Conservation (phyloP, 2,888 invertebrate species). For the Quadriops clusia region DNA sequence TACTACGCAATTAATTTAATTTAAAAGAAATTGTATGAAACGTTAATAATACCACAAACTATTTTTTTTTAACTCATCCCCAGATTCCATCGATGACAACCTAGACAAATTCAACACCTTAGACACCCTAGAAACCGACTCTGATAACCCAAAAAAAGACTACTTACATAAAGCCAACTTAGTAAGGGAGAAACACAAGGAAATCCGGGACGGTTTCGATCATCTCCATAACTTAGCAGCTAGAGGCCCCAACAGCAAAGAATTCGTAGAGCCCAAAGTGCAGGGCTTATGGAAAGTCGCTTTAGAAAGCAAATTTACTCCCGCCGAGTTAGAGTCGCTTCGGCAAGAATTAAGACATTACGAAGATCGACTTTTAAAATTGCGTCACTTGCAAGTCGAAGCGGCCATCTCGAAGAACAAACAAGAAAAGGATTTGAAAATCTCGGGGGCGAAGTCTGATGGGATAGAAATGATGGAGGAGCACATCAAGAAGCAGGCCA, state of each 20-base stretch:
- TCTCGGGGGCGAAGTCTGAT: constrained; percentile 51
- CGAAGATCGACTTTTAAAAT: constrained; percentile 72
- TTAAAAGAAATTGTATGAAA: too few species aligned
- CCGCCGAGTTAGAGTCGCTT: constrained; percentile 70
- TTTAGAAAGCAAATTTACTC: constrained; percentile 63
- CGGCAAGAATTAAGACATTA: constrained; percentile 80
- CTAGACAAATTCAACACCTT: constrained; percentile 62
- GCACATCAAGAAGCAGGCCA: constrained; percentile 69
- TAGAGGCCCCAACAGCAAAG: constrained; percentile 67
- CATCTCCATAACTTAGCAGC: constrained; percentile 61
- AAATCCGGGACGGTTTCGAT: constrained; percentile 68
- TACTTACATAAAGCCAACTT: constrained; percentile 56
- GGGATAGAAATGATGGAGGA: constrained; percentile 56
- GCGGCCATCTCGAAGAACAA: constrained; percentile 60
- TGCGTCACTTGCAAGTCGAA: constrained; percentile 72
- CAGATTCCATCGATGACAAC: constrained; percentile 63
- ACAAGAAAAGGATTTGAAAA: constrained; percentile 47
- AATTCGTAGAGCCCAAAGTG: constrained; percentile 85
- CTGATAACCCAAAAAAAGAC: constrained; percentile 49
- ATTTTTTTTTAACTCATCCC: constrained; percentile 1
- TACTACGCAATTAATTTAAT: too few species aligned
- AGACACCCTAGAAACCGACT: constrained; percentile 48
- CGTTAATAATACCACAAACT: neutral
- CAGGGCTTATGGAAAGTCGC: constrained; percentile 82
- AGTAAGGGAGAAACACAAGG: constrained; percentile 61